These are phyloP conservation scores for Novumbra hubbsi DNA, from an alignment of 2,797 vertebrate genomes.

Conservation along the genomic window DNA sequence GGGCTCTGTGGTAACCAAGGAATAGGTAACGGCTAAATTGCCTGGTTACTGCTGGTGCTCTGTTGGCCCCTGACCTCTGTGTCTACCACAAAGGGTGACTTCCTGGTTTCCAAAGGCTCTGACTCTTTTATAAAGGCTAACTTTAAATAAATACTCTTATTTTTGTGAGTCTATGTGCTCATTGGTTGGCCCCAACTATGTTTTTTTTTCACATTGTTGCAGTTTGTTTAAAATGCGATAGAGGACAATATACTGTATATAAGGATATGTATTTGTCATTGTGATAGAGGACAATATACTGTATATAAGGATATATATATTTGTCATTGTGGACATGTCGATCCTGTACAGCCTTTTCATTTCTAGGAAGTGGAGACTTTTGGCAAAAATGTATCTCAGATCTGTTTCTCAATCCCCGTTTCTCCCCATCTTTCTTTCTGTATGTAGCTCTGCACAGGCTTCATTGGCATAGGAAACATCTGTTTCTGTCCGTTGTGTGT, in stretches of 20 bases:
- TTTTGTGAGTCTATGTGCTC: background rate
- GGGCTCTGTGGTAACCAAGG: conserved; percentile 31
- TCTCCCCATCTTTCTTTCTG: background rate
- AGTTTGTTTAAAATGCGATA: background rate
- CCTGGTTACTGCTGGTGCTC: conserved; percentile 32
- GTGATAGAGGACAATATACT: background rate
- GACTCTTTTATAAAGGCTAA: background rate
- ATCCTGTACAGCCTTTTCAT: conserved; percentile 29
- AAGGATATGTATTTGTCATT: background rate
- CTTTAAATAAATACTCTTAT: background rate
- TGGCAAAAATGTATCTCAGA: background rate
- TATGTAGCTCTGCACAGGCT: background rate
- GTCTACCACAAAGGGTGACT: conserved; percentile 46
- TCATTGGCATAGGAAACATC: no score
- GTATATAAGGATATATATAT: background rate
- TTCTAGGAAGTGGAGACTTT: conserved; percentile 21
- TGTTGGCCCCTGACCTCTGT: conserved; percentile 34
- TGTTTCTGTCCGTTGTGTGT: no score
- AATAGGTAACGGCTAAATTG: conserved; percentile 35
- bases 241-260: background rate
- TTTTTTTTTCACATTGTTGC: background rate
- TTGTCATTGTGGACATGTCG: conserved; percentile 11
- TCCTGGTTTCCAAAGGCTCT: conserved; percentile 7
- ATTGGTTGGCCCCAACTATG: background rate
- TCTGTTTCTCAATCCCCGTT: background rate